phyloP scores from a whole-genome alignment of 2,888 invertebrate species.

The Galeruca laticollis region DNA sequence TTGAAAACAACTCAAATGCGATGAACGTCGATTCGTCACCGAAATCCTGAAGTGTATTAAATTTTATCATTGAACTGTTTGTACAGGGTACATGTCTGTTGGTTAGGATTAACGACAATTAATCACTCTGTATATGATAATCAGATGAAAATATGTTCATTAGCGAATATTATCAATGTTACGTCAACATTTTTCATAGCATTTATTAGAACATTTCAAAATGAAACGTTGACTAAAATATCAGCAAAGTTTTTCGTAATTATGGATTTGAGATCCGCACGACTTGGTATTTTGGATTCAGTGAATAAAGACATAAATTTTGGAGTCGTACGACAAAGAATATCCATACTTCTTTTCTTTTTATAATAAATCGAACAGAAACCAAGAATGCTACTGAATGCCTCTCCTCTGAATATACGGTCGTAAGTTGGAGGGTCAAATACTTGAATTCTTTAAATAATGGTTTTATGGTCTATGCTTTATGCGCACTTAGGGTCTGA shows the following conservation, averaged over 20 bases:
- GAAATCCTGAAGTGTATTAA: no score
- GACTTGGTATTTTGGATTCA: conserved; percentile 11
- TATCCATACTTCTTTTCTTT: conserved; percentile 27
- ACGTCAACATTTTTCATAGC: background rate
- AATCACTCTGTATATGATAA: no score
- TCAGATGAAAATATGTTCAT: no score
- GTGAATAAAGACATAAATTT: conserved; percentile 13
- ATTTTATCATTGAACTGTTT: no score
- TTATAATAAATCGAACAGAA: conserved; percentile 33
- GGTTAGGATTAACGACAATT: no score
- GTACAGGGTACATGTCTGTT: no score
- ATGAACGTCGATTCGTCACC: no score
- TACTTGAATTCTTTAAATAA: conserved; percentile 33
- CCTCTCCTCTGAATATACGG: conserved; percentile 26
- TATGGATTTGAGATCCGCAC: conserved; percentile 4
- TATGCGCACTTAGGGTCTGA: conserved; percentile 22
- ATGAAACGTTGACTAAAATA: background rate
- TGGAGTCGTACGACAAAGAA: conserved; percentile 19
- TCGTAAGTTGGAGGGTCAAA: conserved; percentile 24
- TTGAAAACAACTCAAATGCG: no score
- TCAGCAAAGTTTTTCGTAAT: background rate
- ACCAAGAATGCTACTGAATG: conserved; percentile 29
- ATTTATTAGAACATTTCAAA: background rate
- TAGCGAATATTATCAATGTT: background rate
- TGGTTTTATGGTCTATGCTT: conserved; percentile 17